phyloP scores from a whole-genome alignment of 2,888 invertebrate genomes.

The Phymatocera aterrima region DNA sequence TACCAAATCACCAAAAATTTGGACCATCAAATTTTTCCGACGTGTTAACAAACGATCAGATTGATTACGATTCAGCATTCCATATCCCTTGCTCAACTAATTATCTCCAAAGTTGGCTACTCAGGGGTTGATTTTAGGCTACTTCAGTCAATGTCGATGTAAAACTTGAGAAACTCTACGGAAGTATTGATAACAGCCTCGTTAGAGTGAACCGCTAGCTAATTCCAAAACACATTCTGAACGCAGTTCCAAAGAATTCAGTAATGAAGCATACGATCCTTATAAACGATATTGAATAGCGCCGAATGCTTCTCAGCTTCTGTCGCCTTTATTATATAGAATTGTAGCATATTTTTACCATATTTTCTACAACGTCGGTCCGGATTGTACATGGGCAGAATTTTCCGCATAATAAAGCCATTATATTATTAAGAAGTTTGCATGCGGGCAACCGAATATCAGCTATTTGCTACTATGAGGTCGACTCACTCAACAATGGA shows the following conservation, averaged over 20 bases:
- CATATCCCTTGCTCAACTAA: not conserved
- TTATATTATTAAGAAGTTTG: slow-evolving; percentile 38
- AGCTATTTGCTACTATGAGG: slow-evolving; percentile 34
- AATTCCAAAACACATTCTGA: not conserved
- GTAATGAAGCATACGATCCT: not conserved
- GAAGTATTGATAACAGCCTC: not conserved
- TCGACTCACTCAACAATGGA: slow-evolving; percentile 40
- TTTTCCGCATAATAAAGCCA: slow-evolving; percentile 38
- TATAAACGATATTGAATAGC: not conserved
- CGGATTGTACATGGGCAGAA: not conserved
- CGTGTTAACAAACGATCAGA: not conserved
- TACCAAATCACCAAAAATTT: not conserved
- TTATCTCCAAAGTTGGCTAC: not conserved
- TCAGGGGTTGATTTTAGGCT: not conserved
- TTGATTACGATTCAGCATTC: not conserved
- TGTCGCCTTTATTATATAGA: not conserved
- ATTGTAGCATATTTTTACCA: not conserved
- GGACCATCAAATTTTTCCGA: not conserved
- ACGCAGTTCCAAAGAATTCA: not conserved
- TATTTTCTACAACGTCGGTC: not conserved
- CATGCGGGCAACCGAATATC: slow-evolving; percentile 39
- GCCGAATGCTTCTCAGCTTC: not conserved
- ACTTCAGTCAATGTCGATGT: not conserved
- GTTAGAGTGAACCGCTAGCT: not conserved
- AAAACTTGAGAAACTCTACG: not conserved